Conservation (phyloP, 1,140 invertebrate species). For the Drosophila tropicalis region DNA sequence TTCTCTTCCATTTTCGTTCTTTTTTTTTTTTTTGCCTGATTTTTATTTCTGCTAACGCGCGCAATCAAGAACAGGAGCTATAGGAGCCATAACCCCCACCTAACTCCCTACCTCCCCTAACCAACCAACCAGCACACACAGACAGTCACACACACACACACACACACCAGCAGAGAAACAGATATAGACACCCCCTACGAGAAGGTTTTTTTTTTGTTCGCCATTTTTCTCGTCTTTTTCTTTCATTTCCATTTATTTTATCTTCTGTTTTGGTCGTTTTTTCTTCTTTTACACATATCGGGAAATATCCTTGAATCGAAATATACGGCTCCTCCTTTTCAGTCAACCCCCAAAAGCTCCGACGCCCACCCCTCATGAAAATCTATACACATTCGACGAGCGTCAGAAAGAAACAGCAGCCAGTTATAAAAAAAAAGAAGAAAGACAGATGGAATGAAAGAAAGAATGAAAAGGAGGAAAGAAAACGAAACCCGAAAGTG, state of each 20-base stretch:
- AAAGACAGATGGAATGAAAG: conserved; percentile 62
- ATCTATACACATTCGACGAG: conserved; percentile 73
- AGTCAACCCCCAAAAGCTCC: not conserved
- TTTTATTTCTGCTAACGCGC: conserved; percentile 78
- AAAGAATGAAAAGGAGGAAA: conserved; percentile 62
- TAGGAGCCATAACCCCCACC: not conserved
- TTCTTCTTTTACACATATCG: conserved; percentile 72
- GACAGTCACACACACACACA: conserved; percentile 25
- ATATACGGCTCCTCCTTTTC: conserved; percentile 66
- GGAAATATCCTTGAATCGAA: conserved; percentile 81
- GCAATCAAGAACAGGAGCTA: conserved; percentile 71
- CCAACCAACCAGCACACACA: not conserved
- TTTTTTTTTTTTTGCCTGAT: conserved; percentile 54
- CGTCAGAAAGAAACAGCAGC: conserved; percentile 59
- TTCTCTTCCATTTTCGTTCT: conserved; percentile 14
- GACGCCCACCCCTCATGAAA: conserved; percentile 30
- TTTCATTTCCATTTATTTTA: conserved; percentile 52
- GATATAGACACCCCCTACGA: conserved; percentile 21
- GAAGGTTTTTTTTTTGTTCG: conserved; percentile 17
- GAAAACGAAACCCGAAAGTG: conserved; percentile 79
- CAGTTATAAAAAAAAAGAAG: conserved; percentile 56
- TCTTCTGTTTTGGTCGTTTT: conserved; percentile 39
- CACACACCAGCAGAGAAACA: conserved; percentile 32
- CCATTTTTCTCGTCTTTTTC: conserved; percentile 66
- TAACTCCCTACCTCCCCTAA: no score